A percentile compares a stretch with the other conserved stretches of the same genome.
phyloP scores from a whole-genome alignment of 2,797 vertebrate species.

The Xiphophorus birchmanni region DNA sequence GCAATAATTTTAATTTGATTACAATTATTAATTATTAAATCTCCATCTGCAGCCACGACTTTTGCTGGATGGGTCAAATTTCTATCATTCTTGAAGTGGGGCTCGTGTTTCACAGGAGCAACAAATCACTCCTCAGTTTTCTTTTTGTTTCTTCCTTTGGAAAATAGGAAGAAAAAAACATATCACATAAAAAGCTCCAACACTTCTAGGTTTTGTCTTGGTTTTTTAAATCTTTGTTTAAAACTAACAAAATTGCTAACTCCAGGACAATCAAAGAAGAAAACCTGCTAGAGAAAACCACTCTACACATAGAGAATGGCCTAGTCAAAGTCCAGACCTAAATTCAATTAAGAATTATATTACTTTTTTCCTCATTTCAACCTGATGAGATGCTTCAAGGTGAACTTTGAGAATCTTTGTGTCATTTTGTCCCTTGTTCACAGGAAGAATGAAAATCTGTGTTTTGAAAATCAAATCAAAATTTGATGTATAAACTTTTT shows the following conservation, averaged over 20 bases:
- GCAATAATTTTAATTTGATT: too few species aligned
- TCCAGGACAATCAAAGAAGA: neutral
- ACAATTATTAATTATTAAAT: too few species aligned
- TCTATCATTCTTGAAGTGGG: neutral
- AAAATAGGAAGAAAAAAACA: neutral
- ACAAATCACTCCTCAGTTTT: neutral
- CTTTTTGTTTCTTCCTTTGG: neutral
- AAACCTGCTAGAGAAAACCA: neutral
- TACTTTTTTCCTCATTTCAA: neutral
- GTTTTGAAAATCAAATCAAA: neutral
- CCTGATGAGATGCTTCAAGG: neutral
- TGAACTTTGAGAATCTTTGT: neutral
- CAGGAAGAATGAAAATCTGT: neutral
- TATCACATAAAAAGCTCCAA: neutral
- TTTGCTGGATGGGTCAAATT: too few species aligned
- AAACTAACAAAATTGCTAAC: neutral
- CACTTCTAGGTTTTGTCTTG: neutral
- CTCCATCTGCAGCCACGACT: too few species aligned
- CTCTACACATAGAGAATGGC: neutral
- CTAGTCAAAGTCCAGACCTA: neutral
- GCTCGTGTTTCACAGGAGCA: neutral
- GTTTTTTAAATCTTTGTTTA: neutral
- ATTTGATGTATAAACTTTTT: neutral
- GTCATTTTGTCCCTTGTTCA: neutral
- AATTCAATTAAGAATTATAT: neutral